phyloP scores from a whole-genome alignment of 2,888 invertebrate genomes.

The Latrodectus hesperus region DNA sequence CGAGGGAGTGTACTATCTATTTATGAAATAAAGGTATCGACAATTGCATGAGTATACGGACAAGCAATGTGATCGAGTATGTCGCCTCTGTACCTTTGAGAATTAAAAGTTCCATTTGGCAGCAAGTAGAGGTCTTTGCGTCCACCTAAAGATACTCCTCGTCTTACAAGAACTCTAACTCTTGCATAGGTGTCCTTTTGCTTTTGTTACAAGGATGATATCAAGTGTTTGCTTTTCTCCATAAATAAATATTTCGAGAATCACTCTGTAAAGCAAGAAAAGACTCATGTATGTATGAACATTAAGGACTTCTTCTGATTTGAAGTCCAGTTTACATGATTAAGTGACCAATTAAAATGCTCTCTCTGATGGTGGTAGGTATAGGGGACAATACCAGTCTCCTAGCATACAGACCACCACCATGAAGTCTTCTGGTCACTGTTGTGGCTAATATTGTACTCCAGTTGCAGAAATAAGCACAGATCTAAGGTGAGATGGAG shows the following conservation, averaged over 20 bases:
- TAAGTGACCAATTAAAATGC: too few species aligned
- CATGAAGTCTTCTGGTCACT: neutral
- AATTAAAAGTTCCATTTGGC: neutral
- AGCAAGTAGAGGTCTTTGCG: neutral
- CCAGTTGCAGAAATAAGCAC: neutral
- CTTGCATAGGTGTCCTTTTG: neutral
- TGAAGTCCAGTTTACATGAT: neutral
- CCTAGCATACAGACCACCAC: neutral
- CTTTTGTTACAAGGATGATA: neutral
- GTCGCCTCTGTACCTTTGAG: neutral
- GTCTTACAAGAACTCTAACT: neutral
- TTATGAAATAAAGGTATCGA: neutral
- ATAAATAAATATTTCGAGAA: neutral
- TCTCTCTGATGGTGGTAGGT: neutral
- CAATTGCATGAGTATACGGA: neutral
- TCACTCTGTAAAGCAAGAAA: neutral
- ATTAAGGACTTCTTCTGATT: neutral
- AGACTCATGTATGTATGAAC: neutral
- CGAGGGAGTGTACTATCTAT: slow-evolving; percentile 1
- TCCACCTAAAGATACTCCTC: neutral
- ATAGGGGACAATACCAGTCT: neutral
- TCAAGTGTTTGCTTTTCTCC: neutral
- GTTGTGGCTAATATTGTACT: neutral
- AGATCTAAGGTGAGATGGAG: neutral
- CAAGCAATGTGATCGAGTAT: slow-evolving; percentile 5